Conservation (phyloP, 2,888 invertebrate species). For the Hirtodrosophila cameraria region DNA sequence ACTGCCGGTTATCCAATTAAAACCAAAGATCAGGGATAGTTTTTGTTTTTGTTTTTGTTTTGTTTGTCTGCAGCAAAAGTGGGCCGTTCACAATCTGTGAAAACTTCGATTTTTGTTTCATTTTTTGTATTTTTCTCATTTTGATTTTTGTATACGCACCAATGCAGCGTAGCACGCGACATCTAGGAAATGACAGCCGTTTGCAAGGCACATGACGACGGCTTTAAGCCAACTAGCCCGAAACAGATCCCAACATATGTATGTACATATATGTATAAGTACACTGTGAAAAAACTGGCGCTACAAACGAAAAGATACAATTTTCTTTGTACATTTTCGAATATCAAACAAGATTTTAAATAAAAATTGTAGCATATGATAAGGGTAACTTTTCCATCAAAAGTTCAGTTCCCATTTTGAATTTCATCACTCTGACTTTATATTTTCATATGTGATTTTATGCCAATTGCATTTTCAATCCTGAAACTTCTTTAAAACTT, state of each 20-base stretch:
- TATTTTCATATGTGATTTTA: too few species aligned
- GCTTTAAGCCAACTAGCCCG: constrained; percentile 28
- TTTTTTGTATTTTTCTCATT: background rate
- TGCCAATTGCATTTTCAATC: too few species aligned
- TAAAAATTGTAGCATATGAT: too few species aligned
- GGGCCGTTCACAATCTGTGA: constrained; percentile 43
- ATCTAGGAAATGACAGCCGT: constrained; percentile 70
- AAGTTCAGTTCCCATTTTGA: too few species aligned
- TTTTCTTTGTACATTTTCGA: too few species aligned
- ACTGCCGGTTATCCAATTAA: constrained; percentile 78
- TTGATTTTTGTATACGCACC: constrained; percentile 35
- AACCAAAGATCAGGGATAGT: constrained; percentile 75
- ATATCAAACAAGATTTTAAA: too few species aligned
- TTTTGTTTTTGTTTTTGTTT: constrained; percentile 33
- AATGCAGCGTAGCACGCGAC: constrained; percentile 65
- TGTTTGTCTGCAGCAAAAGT: constrained; percentile 44
- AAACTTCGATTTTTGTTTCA: constrained; percentile 11
- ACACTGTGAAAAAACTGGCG: too few species aligned
- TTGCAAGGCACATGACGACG: constrained; percentile 57
- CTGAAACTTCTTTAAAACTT: too few species aligned
- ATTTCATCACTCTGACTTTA: too few species aligned
- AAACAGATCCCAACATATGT: constrained; percentile 1
- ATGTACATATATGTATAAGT: constrained; percentile 1
- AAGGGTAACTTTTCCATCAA: too few species aligned
- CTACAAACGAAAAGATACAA: too few species aligned